Evolutionary conservation across 2,888 invertebrate species (phyloP).

Genomic region (Drosophila kanekoi): DNA sequence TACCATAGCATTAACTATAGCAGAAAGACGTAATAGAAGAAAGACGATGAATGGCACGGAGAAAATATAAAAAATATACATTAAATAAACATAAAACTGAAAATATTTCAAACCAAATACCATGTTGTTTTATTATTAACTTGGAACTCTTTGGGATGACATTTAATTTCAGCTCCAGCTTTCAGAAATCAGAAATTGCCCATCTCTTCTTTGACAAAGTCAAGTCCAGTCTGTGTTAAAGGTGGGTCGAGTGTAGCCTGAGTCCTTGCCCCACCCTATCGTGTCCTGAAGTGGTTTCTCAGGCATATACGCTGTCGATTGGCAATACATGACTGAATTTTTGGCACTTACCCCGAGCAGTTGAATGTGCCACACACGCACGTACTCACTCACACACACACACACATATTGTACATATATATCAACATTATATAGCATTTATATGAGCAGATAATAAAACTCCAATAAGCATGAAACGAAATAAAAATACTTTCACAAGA

Average conservation of each 20-base stretch:
- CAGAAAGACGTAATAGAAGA: slow-evolving; percentile 25
- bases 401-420: slow-evolving; percentile 25
- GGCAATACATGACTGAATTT: slow-evolving; percentile 36
- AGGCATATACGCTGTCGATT: slow-evolving; percentile 22
- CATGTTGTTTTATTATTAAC: neutral
- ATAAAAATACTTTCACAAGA: slow-evolving; percentile 73
- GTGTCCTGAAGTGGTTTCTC: no score
- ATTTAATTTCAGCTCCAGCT: no score
- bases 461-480: slow-evolving; percentile 76
- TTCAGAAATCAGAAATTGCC: no score
- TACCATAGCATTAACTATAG: slow-evolving; percentile 55
- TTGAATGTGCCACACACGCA: neutral
- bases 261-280: no score
- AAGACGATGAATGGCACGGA: slow-evolving; percentile 20
- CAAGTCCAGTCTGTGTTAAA: no score
- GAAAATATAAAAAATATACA: slow-evolving; percentile 46
- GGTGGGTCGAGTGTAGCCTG: no score
- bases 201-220: no score
- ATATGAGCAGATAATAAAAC: slow-evolving; percentile 80
- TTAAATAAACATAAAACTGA: slow-evolving; percentile 68
- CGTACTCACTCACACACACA: no score
- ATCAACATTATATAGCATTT: slow-evolving; percentile 73
- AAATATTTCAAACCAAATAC: slow-evolving; percentile 68
- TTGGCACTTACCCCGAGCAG: slow-evolving; percentile 16
- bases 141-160: no score